phyloP scores from a whole-genome alignment of 1,140 invertebrate species.

The Eurosta solidaginis region DNA sequence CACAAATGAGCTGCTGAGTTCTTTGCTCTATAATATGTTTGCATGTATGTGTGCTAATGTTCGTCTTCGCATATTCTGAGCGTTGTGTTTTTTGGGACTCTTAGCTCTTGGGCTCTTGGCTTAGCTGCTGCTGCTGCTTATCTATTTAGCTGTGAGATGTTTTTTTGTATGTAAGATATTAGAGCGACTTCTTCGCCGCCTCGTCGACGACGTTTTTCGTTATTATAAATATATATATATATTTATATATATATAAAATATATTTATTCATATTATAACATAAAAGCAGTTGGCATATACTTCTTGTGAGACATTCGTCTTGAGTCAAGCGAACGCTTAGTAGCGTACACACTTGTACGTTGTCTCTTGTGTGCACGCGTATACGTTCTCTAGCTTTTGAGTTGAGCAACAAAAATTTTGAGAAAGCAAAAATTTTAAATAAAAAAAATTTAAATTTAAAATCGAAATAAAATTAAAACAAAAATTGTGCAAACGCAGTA shows the following conservation, averaged over 20 bases:
- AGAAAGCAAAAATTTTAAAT: not conserved
- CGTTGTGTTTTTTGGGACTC: no score
- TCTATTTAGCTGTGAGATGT: not conserved
- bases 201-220: no score
- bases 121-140: not conserved
- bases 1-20: no score
- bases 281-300: slow-evolving; percentile 53
- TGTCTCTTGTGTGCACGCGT: not conserved
- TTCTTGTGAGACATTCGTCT: slow-evolving; percentile 60
- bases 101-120: no score
- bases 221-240: no score
- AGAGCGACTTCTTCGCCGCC: slow-evolving; percentile 16
- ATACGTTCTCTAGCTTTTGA: not conserved
- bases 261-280: slow-evolving; percentile 39
- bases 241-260: no score
- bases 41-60: not conserved
- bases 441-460: slow-evolving; percentile 7
- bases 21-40: no score
- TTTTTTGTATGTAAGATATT: no score
- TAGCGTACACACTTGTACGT: slow-evolving; percentile 24
- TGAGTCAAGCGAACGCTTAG: slow-evolving; percentile 41
- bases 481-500: not conserved
- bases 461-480: not conserved
- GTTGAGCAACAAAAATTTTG: slow-evolving; percentile 1
- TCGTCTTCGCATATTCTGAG: not conserved